Percentiles rank a stretch among this genome's conserved stretches.
These are phyloP conservation scores for Drosophila ironensis DNA, from an alignment of 1,140 invertebrate species.

Conservation along the genomic window DNA sequence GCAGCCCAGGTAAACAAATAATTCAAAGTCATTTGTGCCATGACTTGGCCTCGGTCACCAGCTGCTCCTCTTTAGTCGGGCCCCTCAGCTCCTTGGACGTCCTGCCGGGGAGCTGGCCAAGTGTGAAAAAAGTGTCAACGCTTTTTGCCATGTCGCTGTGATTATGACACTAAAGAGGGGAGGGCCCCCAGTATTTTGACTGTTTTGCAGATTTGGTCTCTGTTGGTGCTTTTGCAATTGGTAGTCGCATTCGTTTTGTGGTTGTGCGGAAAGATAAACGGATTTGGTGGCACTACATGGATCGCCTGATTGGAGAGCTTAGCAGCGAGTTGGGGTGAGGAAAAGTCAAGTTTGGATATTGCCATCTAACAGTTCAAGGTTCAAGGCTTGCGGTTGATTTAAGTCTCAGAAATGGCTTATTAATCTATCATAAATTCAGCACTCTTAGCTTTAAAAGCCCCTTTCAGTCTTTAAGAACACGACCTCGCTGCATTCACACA, in stretches of 20 bases:
- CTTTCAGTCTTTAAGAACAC: conserved; percentile 22
- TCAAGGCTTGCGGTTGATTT: neutral
- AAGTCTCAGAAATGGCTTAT: too few species aligned
- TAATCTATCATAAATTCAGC: too few species aligned
- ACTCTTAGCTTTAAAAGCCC: too few species aligned
- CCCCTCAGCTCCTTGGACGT: conserved; percentile 14
- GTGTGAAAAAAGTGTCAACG: conserved; percentile 62
- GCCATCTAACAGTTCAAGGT: too few species aligned
- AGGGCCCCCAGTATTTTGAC: conserved; percentile 17
- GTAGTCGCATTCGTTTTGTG: conserved; percentile 13
- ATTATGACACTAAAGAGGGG: conserved; percentile 78
- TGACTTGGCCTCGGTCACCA: conserved; percentile 55
- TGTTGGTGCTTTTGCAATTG: neutral
- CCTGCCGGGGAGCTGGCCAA: conserved; percentile 29
- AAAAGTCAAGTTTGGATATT: too few species aligned
- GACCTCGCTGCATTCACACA: conserved; percentile 19
- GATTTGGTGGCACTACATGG: conserved; percentile 9
- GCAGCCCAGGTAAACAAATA: conserved; percentile 70
- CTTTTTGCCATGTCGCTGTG: conserved; percentile 34
- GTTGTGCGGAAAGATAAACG: conserved; percentile 14
- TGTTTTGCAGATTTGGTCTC: conserved; percentile 12
- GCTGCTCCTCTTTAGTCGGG: conserved; percentile 43
- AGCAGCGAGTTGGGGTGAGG: neutral
- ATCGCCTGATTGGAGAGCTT: conserved; percentile 14
- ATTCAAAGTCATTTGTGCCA: conserved; percentile 73